Evolutionary conservation across 2,113 vertebrate genomes (phyloP), one percentile per base, ranked within the genome.

Genomic region (Tychaedon coryphoeus): DNA sequence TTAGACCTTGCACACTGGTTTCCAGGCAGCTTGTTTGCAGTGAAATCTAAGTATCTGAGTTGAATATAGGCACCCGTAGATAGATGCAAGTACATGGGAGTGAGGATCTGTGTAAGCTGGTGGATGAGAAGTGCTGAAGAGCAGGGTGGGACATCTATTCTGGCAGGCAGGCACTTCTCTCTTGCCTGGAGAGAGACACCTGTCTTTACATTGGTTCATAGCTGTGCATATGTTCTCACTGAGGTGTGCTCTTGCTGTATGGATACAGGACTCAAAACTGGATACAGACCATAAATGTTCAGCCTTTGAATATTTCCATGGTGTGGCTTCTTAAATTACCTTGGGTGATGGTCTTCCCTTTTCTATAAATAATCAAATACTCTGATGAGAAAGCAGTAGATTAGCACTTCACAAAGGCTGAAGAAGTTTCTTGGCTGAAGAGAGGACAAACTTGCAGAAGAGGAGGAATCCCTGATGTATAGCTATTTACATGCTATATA

Each of bases 151-250:
- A 58, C 29, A 31, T 36, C n/a, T 36, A 4, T 12, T n/a, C 45
- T 92, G 54, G 50, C 19, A 83, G 47, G 19, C 8, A 45, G 48
- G n/a, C 16, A 24, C 22, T 65, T 76, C 33, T 24, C 28, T 69
- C 53, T 60, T 0, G 0, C 34, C 24, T 14, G 19, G 34, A 53
- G 38, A 71, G 28, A 53, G 15, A 34, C 5, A 36, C 2, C 8
- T 57, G 48, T 28, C 31, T 75, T 82, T 23, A 28, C 0, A 1
- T 18, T 33, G 10, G 18, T 56, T 95, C 31, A 23, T 9, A 19
- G 31, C n/a, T 90, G 25, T 50, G 42, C 51, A 6, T 20, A 20
- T 1, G 2, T 73, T 25, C 50, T 50, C n/a, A 19, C 9, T 71
- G 48, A 86, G 48, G 24, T 61, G 19, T 75, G 31, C 4, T 60